Conservation (phyloP, 2,888 invertebrate species). For the Pseudolycoriella hygida region DNA sequence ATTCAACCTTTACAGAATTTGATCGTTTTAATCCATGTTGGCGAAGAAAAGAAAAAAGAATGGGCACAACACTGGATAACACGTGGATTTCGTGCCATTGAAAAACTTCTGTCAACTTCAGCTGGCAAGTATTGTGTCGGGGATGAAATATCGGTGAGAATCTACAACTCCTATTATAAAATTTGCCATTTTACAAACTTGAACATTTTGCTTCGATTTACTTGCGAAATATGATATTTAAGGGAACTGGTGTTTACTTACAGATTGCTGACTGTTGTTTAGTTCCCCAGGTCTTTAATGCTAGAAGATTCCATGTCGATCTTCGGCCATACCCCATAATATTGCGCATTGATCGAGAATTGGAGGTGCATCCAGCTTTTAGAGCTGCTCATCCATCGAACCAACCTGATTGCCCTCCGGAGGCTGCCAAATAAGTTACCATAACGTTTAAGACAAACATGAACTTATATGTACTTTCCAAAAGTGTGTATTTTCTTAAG, state of each 20-base stretch:
- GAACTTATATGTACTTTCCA: too few relatives aligned
- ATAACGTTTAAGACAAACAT: too few relatives aligned
- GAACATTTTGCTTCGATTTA: too few relatives aligned
- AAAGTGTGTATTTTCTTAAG: too few relatives aligned
- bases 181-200: too few relatives aligned
- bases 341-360: constrained; percentile 64
- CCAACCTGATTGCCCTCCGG: constrained; percentile 91
- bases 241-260: too few relatives aligned
- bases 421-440: constrained; percentile 49
- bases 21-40: constrained; percentile 69
- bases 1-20: constrained; percentile 95
- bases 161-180: too few relatives aligned
- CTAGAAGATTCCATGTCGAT: constrained; percentile 87
- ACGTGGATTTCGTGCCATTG: constrained; percentile 76
- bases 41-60: constrained; percentile 75
- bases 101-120: constrained; percentile 63
- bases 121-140: constrained; percentile 89
- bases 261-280: constrained; percentile 72
- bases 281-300: constrained; percentile 91
- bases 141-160: constrained; percentile 63
- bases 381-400: constrained; percentile 76
- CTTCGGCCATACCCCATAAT: constrained; percentile 79
- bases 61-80: constrained; percentile 92
- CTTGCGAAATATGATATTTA: too few relatives aligned
- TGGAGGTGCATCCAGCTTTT: constrained; percentile 80